Percentiles rank a stretch among this genome's conserved stretches.
phyloP scores from a whole-genome alignment of 1,140 invertebrate genomes.

The Saccostrea cuccullata region DNA sequence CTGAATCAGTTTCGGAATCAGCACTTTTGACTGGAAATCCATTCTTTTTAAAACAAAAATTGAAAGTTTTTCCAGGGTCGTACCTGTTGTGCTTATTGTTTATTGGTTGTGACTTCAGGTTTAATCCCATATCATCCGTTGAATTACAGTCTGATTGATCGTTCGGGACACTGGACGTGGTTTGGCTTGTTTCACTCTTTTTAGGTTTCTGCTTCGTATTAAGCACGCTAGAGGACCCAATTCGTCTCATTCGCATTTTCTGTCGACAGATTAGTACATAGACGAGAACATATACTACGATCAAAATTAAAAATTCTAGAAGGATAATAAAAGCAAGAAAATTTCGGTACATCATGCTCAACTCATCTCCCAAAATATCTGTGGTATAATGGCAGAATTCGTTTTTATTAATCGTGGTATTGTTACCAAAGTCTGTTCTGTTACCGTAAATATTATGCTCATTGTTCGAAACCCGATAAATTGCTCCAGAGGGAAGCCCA shows the following conservation, averaged over 20 bases:
- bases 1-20: background rate
- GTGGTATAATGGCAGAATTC: background rate
- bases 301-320: background rate
- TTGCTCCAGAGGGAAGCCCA: background rate
- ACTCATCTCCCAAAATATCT: background rate
- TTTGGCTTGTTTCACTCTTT: background rate
- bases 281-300: background rate
- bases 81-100: background rate
- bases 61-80: background rate
- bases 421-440: background rate
- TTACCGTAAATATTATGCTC: background rate
- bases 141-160: background rate
- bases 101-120: background rate
- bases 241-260: background rate
- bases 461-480: background rate
- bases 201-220: background rate
- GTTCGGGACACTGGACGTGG: background rate
- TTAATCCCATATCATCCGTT: background rate
- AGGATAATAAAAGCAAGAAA: background rate
- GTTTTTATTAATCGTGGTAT: background rate
- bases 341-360: background rate
- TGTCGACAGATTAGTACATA: slow-evolving; percentile 1
- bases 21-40: background rate
- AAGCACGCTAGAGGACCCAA: background rate
- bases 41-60: too few species aligned